Evolutionary conservation across 2,113 vertebrate species (phyloP).

Genomic region (Barbus barbus): DNA sequence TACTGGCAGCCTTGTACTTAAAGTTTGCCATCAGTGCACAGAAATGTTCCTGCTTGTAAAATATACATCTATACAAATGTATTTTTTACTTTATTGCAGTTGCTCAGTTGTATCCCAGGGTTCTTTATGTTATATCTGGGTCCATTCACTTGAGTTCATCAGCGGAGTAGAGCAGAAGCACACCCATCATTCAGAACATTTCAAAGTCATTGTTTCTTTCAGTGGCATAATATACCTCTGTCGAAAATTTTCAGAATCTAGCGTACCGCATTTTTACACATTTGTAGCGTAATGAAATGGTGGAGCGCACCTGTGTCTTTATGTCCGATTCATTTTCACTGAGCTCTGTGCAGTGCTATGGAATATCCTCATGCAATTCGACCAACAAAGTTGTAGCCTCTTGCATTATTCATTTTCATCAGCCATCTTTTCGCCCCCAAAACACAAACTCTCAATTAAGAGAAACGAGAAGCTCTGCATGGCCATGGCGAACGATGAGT

Average conservation of each 20-base stretch:
- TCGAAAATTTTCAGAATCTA: neutral
- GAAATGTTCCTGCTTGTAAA: neutral
- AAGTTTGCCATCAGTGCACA: neutral
- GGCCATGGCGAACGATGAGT: conserved; percentile 45
- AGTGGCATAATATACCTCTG: neutral
- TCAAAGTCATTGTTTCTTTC: too few relatives aligned
- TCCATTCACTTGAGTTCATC: neutral
- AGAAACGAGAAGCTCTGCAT: conserved; percentile 41
- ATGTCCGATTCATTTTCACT: conserved; percentile 27
- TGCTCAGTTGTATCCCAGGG: neutral
- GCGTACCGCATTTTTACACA: neutral
- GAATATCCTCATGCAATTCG: conserved; percentile 20
- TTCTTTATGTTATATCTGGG: neutral
- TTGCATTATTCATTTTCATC: conserved; percentile 44
- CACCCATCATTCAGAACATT: neutral
- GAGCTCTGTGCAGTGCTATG: conserved; percentile 10
- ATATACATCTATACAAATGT: neutral
- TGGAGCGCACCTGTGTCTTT: neutral
- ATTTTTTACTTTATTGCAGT: too few relatives aligned
- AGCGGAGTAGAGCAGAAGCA: neutral
- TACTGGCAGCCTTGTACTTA: neutral
- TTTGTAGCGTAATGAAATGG: neutral
- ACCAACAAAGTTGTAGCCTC: conserved; percentile 42
- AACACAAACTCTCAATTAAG: conserved; percentile 53
- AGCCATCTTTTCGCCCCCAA: conserved; percentile 35